Conservation (phyloP, 2,888 invertebrate species). For the Ferdinandea cuprea region DNA sequence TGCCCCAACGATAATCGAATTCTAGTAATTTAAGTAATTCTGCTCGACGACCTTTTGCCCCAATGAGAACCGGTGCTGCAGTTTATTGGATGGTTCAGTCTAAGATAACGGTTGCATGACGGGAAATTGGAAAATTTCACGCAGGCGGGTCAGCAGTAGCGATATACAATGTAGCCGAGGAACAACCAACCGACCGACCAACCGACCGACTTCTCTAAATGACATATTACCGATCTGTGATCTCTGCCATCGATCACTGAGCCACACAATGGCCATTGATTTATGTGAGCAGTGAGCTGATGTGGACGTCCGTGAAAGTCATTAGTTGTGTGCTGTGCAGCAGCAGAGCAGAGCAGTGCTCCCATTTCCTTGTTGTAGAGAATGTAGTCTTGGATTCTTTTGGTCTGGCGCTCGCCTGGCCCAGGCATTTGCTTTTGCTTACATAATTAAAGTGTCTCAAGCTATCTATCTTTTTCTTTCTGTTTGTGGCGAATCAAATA, state of each 20-base stretch:
- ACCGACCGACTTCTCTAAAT: constrained; percentile 55
- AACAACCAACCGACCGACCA: constrained; percentile 15
- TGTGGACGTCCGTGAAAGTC: constrained; percentile 47
- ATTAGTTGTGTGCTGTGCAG: no score
- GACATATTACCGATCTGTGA: constrained; percentile 72
- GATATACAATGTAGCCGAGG: constrained; percentile 26
- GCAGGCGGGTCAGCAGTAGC: constrained; percentile 37
- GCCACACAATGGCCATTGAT: constrained; percentile 62
- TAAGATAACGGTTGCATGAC: constrained; percentile 39
- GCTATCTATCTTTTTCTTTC: constrained; percentile 13
- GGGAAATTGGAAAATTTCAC: constrained; percentile 57
- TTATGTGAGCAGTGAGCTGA: constrained; percentile 41
- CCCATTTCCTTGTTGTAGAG: constrained; percentile 29
- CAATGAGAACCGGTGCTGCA: constrained; percentile 67
- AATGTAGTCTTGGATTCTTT: neutral
- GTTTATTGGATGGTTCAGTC: constrained; percentile 13
- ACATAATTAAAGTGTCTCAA: constrained; percentile 37
- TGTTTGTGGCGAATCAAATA: constrained; percentile 28
- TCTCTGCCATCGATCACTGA: constrained; percentile 70
- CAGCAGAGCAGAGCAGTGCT: no score
- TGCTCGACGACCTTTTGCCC: constrained; percentile 70
- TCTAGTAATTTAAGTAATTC: constrained; percentile 69
- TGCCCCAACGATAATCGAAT: constrained; percentile 68
- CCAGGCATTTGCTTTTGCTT: no score
- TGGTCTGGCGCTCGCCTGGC: neutral